phyloP scores from a whole-genome alignment of 2,797 vertebrate genomes.

The Distichodus sexfasciatus region DNA sequence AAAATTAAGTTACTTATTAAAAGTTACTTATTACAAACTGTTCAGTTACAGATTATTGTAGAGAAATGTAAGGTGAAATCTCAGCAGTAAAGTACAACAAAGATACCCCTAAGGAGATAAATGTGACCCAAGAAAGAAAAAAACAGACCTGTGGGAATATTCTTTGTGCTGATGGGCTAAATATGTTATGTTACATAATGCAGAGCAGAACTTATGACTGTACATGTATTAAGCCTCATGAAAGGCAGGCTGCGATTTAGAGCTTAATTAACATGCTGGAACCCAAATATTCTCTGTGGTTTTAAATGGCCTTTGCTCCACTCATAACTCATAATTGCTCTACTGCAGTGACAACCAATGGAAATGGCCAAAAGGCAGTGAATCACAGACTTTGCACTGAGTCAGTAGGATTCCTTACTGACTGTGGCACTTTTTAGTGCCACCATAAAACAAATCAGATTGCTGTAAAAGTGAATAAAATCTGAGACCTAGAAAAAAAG shows the following conservation, averaged over 20 bases:
- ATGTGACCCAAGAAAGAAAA: too few species aligned
- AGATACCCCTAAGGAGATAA: not conserved
- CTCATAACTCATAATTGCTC: constrained; percentile 15
- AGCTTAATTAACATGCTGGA: not conserved
- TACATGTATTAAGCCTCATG: constrained; percentile 23
- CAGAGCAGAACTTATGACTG: constrained; percentile 1
- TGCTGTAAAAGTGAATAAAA: too few species aligned
- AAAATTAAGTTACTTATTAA: too few species aligned
- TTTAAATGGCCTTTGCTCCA: constrained; percentile 5
- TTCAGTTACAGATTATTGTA: too few species aligned
- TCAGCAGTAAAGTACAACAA: not conserved
- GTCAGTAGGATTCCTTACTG: constrained; percentile 19
- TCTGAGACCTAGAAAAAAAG: too few species aligned
- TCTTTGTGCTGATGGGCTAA: not conserved
- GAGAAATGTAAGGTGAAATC: too few species aligned
- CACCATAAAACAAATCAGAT: constrained; percentile 29
- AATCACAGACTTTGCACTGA: constrained; percentile 23
- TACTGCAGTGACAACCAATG: not conserved
- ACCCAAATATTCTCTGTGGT: constrained; percentile 2
- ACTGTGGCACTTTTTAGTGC: constrained; percentile 39
- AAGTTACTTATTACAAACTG: too few species aligned
- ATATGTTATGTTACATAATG: not conserved
- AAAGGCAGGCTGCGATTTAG: constrained; percentile 27
- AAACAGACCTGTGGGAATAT: too few species aligned
- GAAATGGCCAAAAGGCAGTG: constrained; percentile 3